phyloP scores from a whole-genome alignment of 30 jellyfish, hydroid and myxozoan genomes.

The Aurelia coerulea region DNA sequence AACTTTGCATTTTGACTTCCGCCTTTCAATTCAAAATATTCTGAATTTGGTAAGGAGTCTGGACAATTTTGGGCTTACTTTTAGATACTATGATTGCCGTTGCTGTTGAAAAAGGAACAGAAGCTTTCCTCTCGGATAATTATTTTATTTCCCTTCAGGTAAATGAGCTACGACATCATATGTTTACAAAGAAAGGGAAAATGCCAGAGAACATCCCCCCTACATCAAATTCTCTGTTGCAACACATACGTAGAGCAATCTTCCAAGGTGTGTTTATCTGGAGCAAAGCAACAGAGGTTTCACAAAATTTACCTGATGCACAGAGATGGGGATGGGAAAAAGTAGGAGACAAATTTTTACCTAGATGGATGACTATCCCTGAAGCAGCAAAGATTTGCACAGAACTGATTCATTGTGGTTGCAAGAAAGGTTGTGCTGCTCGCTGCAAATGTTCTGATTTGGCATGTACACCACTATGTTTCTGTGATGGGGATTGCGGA shows the following conservation, averaged over 20 bases:
- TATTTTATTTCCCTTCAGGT: background rate
- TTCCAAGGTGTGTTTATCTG: slow-evolving; percentile 15
- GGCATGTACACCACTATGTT: slow-evolving; percentile 29
- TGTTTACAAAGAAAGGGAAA: slow-evolving; percentile 32
- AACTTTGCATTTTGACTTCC: no score
- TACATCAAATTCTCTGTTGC: slow-evolving; percentile 34
- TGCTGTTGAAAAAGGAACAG: no score
- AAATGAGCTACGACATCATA: slow-evolving; percentile 18
- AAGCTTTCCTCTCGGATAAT: no score
- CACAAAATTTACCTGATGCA: slow-evolving; percentile 11
- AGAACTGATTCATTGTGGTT: slow-evolving; percentile 49
- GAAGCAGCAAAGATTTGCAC: slow-evolving; percentile 41
- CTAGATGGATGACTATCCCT: slow-evolving; percentile 40
- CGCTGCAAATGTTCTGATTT: slow-evolving; percentile 48
- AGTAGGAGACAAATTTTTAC: background rate
- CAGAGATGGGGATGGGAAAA: slow-evolving; percentile 36
- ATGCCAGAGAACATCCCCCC: slow-evolving; percentile 44
- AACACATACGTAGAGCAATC: background rate
- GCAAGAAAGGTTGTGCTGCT: slow-evolving; percentile 49
- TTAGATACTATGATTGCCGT: no score
- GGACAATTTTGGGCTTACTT: no score
- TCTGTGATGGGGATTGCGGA: slow-evolving; percentile 39
- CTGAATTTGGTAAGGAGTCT: no score
- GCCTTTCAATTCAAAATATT: background rate
- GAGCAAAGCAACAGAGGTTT: background rate